These are phyloP conservation scores for Pygoscelis adeliae DNA, from an alignment of 2,113 vertebrate species.

Conservation along the genomic window DNA sequence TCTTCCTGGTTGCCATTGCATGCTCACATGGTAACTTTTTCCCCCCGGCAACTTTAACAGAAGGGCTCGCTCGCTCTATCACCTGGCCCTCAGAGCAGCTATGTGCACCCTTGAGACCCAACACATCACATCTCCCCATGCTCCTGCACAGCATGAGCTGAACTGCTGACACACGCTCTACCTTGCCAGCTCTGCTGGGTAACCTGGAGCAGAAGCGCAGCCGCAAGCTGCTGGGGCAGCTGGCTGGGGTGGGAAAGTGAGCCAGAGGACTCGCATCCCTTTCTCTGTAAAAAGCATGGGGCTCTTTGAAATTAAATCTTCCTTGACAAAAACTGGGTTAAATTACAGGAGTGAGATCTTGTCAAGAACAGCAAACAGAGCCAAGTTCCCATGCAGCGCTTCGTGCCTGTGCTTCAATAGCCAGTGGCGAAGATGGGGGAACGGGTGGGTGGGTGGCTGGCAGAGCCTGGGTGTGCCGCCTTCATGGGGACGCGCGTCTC, in stretches of 20 bases:
- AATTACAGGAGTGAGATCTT: not conserved
- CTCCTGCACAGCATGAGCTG: not conserved
- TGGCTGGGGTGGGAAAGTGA: not conserved
- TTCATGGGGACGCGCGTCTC: rapidly evolving
- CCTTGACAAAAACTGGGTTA: not conserved
- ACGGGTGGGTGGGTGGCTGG: rapidly evolving
- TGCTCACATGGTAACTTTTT: not conserved
- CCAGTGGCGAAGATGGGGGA: rapidly evolving
- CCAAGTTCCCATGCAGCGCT: rapidly evolving
- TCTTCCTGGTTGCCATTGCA: not conserved
- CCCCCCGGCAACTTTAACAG: not conserved
- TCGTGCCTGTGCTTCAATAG: not conserved
- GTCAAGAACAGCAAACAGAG: not conserved
- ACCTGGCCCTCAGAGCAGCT: not conserved
- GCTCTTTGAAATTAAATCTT: not conserved
- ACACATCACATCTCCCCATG: rapidly evolving
- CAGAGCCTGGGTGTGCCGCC: not conserved
- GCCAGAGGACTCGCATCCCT: not conserved
- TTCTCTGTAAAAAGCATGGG: not conserved
- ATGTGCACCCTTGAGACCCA: not conserved
- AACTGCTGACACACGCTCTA: rapidly evolving
- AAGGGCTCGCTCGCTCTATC: not conserved
- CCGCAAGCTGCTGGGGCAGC: not conserved
- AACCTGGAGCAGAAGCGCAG: not conserved
- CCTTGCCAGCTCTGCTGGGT: not conserved